Base-by-base conservation (phyloP, 1,140 invertebrate genomes). In the Bombus pascuorum region DNA sequence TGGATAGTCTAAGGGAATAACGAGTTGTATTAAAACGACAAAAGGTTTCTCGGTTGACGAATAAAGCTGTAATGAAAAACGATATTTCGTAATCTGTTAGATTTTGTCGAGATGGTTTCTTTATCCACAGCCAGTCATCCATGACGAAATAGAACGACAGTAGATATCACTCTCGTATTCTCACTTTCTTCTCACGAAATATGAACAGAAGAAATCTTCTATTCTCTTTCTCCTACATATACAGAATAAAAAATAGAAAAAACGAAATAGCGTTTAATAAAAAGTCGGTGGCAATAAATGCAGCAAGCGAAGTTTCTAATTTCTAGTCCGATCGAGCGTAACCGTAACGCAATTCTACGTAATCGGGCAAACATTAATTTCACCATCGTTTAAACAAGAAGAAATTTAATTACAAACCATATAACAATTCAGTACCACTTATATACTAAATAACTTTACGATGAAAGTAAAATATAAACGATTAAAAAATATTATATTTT, bases 321-420 rank as follows among this genome's bases (percentile, higher is more conserved):
- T 42, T 18, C 66, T 37, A 15, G 70, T 65, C 57, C 71, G 65
- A 72, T 62, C 39, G 34, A 34, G 39, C 53, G 39, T 25, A 18
- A 59, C 53, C 12, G 62, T 42, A 39, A n/a, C 42, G 66, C 77
- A 42, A 72, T 73, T 66, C 22, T 15, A 22, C 10, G n/a, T n/a
- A 8, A 44, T 25, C 47, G 28, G 39, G 12, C 6, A n/a, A 12
- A 28, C 18, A 71, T 85, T 9, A 34, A 53, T 81, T 81, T 65
- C 70, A 66, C n/a, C 12, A 32, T n/a, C 4, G 15, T 5, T 72
- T n/a, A n/a, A 71, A 62, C 70, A 66, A 42, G 9, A 68, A 66
- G 28, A n/a, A 74, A 18, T 81, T 85, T 74, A 84, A 84, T 81
- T 74, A 81, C 25, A 75, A 70, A 77, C 28, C 81, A 8, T 65